These are phyloP conservation scores for Myopa testacea DNA, from an alignment of 2,888 invertebrate genomes.

Conservation along the genomic window DNA sequence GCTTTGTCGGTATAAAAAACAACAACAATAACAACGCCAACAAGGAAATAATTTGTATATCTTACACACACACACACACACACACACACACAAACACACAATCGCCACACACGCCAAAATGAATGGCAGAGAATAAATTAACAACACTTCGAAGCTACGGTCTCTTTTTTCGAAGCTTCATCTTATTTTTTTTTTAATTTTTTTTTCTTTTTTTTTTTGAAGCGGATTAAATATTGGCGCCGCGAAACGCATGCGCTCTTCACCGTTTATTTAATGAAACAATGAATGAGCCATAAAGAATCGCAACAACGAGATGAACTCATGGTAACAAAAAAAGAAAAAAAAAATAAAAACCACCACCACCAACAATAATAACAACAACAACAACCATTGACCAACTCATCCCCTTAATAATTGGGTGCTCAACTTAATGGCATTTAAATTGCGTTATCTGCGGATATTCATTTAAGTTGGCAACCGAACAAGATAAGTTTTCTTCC, in stretches of 20 bases:
- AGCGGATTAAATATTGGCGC: slow-evolving; percentile 33
- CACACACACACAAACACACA: not conserved
- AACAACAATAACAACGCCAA: not conserved
- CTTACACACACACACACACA: not conserved
- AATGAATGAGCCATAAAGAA: slow-evolving; percentile 25
- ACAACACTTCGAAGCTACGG: not conserved
- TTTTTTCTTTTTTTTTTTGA: not conserved
- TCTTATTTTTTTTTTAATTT: too few species aligned
- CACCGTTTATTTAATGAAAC: not conserved
- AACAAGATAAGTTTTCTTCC: slow-evolving; percentile 25
- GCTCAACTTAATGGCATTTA: slow-evolving; percentile 67
- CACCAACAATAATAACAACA: slow-evolving; percentile 15
- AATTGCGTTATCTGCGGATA: slow-evolving; percentile 65
- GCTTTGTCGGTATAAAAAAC: not conserved
- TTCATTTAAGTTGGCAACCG: slow-evolving; percentile 58
- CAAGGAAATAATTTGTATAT: slow-evolving; percentile 4
- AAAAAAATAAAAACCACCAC: not conserved
- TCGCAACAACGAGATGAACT: slow-evolving; percentile 1
- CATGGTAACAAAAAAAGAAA: not conserved
- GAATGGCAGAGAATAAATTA: slow-evolving; percentile 30
- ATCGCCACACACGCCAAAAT: not conserved
- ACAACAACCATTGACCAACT: not conserved
- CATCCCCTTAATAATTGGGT: slow-evolving; percentile 59
- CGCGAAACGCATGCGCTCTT: not conserved
- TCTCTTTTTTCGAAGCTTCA: too few species aligned